Evolutionary conservation across 2,113 vertebrate species (phyloP), one percentile per base, ranked within the genome.

Genomic region (Atractosteus spatula): DNA sequence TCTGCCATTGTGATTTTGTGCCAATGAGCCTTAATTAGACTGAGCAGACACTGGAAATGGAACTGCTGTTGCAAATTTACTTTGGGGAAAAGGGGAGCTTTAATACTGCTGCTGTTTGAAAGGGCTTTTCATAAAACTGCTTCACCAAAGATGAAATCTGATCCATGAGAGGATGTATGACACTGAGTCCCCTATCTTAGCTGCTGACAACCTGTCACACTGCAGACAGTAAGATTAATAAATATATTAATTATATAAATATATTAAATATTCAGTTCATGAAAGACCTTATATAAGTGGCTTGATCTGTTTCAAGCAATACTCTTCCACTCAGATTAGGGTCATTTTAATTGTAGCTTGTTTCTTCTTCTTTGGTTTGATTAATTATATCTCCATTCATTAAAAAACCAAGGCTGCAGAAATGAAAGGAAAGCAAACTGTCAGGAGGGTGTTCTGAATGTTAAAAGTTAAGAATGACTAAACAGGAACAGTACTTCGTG

Each of bases 11-110:
- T 8, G 51, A 76, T 55, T 10, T 55, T 17, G 41, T 17, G 68
- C 71, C 72, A 76, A 59, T 41, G 29, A 55, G 14, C 59, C 68
- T 75, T 59, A 70, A 70, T 70, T 72, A 78, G 17, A 65, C 16
- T 14, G 8, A 54, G 55, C 73, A 66, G 55, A 55, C 67, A 67
- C 41, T 16, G 41, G 43, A 74, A 64, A 64, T 29, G 7, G 13
- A 74, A 42, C 47, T 55, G 68, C 3, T 3, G 44, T 69, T 7
- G 17, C 17, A 68, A 14, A 65, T 29, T 14, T 5, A 12, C 62
- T 65, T 29, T 59, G 45, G 12, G 5, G 29, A 8, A 29, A 41
- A 29, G 55, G 55, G 47, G 17, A 8, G 17, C 44, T 62, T 62
- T 11, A 62, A 4, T 55, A 68, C 42, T 63, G n/a, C 59, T 55